Evolutionary conservation across 2,888 invertebrate genomes (phyloP).

Genomic region (Pristionchus entomophagus): DNA sequence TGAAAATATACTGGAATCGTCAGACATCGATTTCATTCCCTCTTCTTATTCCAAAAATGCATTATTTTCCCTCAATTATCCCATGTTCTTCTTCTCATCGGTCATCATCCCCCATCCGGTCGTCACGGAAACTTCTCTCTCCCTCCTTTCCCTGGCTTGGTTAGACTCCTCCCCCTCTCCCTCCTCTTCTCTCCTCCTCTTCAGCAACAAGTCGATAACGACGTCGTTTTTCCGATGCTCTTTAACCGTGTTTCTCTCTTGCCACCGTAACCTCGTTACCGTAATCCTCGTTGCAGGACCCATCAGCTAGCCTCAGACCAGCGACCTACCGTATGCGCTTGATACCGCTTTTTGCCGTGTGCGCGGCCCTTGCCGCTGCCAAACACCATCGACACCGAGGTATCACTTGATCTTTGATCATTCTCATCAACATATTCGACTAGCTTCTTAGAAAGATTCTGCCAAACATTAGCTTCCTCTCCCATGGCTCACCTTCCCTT

Average conservation of each 20-base stretch:
- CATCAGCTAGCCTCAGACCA: background rate
- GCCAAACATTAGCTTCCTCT: too few species aligned
- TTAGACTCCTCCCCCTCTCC: constrained; percentile 45
- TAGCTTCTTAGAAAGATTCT: too few species aligned
- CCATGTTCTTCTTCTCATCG: background rate
- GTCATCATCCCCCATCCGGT: background rate
- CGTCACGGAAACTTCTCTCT: constrained; percentile 42
- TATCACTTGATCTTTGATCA: background rate
- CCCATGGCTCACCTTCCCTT: background rate
- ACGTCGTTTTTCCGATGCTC: constrained; percentile 39
- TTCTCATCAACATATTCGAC: too few species aligned
- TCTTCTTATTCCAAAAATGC: background rate
- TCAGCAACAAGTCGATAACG: constrained; percentile 27
- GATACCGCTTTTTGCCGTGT: constrained; percentile 31
- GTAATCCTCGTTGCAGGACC: constrained; percentile 6
- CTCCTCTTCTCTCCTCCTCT: background rate
- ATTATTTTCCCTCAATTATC: background rate
- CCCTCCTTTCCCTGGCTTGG: constrained; percentile 45
- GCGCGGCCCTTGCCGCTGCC: background rate
- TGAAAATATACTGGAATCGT: background rate
- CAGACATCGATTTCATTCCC: background rate
- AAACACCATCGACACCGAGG: constrained; percentile 48
- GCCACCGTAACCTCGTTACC: background rate
- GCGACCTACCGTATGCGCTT: constrained; percentile 28
- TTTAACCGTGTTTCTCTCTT: constrained; percentile 32